phyloP scores from a whole-genome alignment of 2,797 vertebrate species.

The Pseudotriccus pelzelni region DNA sequence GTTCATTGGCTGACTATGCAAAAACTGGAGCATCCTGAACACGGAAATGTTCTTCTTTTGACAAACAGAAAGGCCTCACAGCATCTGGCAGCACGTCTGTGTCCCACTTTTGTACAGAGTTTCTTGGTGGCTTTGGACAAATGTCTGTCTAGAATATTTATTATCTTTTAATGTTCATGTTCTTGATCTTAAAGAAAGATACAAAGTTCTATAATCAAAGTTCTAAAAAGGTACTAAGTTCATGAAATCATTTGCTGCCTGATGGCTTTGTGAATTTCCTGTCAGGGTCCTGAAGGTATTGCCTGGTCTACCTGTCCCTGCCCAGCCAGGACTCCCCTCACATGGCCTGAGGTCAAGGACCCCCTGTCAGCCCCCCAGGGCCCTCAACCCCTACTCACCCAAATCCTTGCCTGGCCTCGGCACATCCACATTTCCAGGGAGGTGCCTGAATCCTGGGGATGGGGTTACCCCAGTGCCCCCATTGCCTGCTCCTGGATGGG shows the following conservation, averaged over 20 bases:
- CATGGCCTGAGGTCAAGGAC: not conserved
- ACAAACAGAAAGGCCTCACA: not conserved
- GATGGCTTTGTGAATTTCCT: not conserved
- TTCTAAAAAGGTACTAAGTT: not conserved
- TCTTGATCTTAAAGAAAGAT: not conserved
- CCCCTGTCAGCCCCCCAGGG: fast-evolving
- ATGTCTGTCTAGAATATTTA: not conserved
- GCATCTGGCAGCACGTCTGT: not conserved
- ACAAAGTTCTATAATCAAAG: not conserved
- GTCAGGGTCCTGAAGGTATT: not conserved
- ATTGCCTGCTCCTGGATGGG: not conserved
- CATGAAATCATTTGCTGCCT: not conserved
- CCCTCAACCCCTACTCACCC: not conserved
- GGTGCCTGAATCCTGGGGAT: not conserved
- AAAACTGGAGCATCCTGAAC: not conserved
- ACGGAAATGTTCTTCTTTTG: not conserved
- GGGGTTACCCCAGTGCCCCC: fast-evolving
- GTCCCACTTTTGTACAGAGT: not conserved
- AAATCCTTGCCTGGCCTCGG: not conserved
- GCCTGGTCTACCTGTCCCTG: not conserved
- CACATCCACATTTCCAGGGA: not conserved
- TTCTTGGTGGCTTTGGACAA: not conserved
- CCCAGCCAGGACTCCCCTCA: not conserved
- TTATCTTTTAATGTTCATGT: not conserved
- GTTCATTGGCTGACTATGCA: not conserved